These are phyloP conservation scores for Rhabdomys pumilio DNA, from an alignment of 2,797 vertebrate genomes.

Conservation along the genomic window DNA sequence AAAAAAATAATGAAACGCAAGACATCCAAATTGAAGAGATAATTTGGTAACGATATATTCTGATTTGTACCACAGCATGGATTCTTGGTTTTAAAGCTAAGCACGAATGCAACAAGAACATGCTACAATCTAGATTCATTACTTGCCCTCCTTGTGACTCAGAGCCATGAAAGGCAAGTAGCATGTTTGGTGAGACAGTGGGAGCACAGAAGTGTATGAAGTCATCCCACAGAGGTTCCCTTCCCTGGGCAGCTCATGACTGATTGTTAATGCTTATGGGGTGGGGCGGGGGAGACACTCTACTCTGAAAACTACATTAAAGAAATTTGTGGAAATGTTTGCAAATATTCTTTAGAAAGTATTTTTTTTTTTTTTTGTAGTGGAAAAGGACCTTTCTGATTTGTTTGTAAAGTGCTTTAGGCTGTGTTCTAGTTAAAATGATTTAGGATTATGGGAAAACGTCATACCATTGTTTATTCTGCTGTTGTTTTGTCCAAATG, in stretches of 20 bases:
- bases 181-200: slow-evolving; percentile 10
- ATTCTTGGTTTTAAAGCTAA: slow-evolving; percentile 44
- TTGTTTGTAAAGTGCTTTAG: slow-evolving; percentile 1
- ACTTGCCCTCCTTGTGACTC: slow-evolving; percentile 39
- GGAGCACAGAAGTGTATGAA: neutral
- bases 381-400: neutral
- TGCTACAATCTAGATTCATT: slow-evolving; percentile 11
- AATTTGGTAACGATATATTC: slow-evolving; percentile 24
- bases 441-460: neutral
- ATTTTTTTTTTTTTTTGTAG: neutral
- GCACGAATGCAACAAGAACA: neutral
- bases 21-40: slow-evolving; percentile 22
- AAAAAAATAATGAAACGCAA: slow-evolving; percentile 43
- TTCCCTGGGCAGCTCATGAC: neutral
- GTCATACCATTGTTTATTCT: neutral
- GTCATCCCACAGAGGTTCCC: neutral
- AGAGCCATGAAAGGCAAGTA: slow-evolving; percentile 37
- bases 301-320: neutral
- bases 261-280: neutral
- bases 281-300: neutral
- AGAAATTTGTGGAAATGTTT: slow-evolving; percentile 32
- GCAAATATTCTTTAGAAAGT: slow-evolving; percentile 22
- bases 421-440: neutral
- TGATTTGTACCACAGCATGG: slow-evolving; percentile 20
- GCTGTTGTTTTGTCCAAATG: neutral